Evolutionary conservation across 2,113 vertebrate species (phyloP).

Genomic region (Melozone crissalis): DNA sequence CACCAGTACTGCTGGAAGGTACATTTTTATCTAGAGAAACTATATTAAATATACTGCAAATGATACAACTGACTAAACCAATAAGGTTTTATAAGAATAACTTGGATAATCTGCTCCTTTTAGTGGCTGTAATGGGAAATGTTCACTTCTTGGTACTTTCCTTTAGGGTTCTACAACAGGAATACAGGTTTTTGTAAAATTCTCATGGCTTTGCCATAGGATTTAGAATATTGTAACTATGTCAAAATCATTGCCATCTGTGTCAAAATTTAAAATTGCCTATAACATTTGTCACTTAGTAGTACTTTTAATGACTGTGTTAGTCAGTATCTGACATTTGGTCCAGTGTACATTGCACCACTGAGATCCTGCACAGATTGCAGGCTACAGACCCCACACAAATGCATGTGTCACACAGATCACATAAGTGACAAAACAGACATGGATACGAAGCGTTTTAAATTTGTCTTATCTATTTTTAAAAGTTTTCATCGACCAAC

Average conservation of each 20-base stretch:
- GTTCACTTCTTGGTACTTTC: not conserved
- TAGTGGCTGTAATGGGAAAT: not conserved
- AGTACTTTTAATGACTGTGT: not conserved
- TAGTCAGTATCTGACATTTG: not conserved
- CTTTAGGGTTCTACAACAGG: not conserved
- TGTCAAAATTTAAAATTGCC: not conserved
- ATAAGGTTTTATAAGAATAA: not conserved
- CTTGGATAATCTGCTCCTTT: not conserved
- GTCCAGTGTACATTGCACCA: not conserved
- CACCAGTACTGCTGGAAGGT: not conserved
- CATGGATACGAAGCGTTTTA: accelerated
- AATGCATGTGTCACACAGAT: not conserved
- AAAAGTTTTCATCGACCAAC: not conserved
- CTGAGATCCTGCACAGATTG: not conserved
- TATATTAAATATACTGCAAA: not conserved
- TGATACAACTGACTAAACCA: not conserved
- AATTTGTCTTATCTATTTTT: not conserved
- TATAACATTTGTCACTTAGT: not conserved
- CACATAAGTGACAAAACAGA: not conserved
- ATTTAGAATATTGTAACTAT: not conserved
- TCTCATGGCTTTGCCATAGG: not conserved
- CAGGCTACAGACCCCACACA: not conserved
- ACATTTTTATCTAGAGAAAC: not conserved
- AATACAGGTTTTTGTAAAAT: not conserved
- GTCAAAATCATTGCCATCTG: not conserved